A percentile compares a stretch with the other conserved stretches of the same genome.
Evolutionary conservation across 2,888 invertebrate genomes (phyloP).

Genomic region (Tipula vernalis): DNA sequence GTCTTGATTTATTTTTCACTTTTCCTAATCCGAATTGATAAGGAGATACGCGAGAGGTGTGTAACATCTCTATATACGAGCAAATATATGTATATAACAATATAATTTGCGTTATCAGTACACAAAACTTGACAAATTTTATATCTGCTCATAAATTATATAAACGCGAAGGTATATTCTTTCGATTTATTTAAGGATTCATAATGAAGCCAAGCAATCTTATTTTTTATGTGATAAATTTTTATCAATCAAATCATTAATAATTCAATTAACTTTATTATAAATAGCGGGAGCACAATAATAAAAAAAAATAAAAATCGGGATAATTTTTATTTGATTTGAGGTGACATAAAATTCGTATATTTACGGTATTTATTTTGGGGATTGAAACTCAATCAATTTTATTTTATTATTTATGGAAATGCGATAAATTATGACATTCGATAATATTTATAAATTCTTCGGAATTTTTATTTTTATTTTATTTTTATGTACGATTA

Average conservation of each 20-base stretch:
- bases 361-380: background rate
- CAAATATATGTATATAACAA: background rate
- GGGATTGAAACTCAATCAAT: background rate
- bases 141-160: background rate
- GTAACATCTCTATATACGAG: background rate
- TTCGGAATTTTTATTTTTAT: background rate
- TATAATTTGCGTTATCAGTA: background rate
- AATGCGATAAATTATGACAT: background rate
- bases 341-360: background rate
- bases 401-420: background rate
- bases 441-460: background rate
- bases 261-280: slow-evolving; percentile 1
- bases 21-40: background rate
- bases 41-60: background rate
- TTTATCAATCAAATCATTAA: background rate
- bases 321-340: background rate
- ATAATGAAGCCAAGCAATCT: background rate
- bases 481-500: background rate
- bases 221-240: background rate
- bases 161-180: background rate
- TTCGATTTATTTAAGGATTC: background rate
- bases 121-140: background rate
- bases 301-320: background rate
- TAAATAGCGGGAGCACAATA: background rate
- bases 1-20: background rate